Conservation (phyloP, 2,888 invertebrate species). For the Limenitis camilla region DNA sequence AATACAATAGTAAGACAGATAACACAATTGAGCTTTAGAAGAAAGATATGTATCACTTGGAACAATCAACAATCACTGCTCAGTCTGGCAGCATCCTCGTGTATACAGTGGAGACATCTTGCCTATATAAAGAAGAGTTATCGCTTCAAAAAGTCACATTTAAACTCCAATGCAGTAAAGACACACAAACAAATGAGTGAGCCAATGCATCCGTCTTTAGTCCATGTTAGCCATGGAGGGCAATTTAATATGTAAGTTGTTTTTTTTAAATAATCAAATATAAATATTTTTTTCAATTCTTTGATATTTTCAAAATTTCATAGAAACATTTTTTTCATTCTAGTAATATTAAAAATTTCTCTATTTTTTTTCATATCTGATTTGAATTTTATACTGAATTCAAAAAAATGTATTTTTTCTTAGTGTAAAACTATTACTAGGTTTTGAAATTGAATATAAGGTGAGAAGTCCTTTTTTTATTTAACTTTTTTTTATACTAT, state of each 20-base stretch:
- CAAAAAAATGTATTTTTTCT: no score
- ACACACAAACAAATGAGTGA: slow-evolving; percentile 51
- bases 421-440: no score
- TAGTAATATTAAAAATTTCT: no score
- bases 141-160: slow-evolving; percentile 37
- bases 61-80: slow-evolving; percentile 26
- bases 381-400: no score
- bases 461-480: no score
- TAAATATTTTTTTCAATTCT: background rate
- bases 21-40: slow-evolving; percentile 41
- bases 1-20: slow-evolving; percentile 44
- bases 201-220: slow-evolving; percentile 39
- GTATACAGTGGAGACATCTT: slow-evolving; percentile 34
- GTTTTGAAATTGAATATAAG: no score
- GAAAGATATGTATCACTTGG: slow-evolving; percentile 41
- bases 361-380: no score
- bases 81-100: slow-evolving; percentile 29
- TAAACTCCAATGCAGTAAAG: slow-evolving; percentile 36
- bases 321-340: no score
- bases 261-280: background rate
- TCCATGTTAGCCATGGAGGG: slow-evolving; percentile 49
- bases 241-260: slow-evolving; percentile 51
- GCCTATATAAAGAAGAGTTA: slow-evolving; percentile 39
- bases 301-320: no score
- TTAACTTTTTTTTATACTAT: no score